Percentiles rank a stretch among this genome's conserved stretches.
Evolutionary conservation across 2,888 invertebrate genomes (phyloP).

Genomic region (Artemia sp.): DNA sequence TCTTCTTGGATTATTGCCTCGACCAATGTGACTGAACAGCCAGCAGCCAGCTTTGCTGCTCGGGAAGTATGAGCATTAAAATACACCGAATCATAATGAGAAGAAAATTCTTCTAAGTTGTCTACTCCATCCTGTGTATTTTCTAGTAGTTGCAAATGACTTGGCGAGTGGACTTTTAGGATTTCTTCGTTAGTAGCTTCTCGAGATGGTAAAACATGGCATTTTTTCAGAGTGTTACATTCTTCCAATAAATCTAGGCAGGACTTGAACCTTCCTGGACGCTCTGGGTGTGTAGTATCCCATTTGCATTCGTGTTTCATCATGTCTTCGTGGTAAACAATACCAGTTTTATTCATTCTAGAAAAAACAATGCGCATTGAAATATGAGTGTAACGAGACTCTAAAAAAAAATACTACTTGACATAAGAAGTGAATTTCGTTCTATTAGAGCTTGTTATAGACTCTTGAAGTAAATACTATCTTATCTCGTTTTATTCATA

Average conservation of each 20-base stretch:
- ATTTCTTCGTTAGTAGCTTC: slow-evolving; percentile 47
- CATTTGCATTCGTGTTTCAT: not conserved
- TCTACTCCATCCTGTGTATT: not conserved
- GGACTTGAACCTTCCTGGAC: not conserved
- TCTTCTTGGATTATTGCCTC: slow-evolving; percentile 19
- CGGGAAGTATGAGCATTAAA: slow-evolving; percentile 19
- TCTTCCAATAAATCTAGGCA: not conserved
- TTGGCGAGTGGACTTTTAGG: slow-evolving; percentile 44
- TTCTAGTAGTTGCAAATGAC: slow-evolving; percentile 25
- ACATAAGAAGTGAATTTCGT: no score
- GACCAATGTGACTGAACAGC: slow-evolving; percentile 19
- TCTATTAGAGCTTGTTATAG: no score
- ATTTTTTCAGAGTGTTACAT: not conserved
- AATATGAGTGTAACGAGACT: no score
- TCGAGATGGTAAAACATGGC: slow-evolving; percentile 29
- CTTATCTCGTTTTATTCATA: no score
- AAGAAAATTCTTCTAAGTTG: not conserved
- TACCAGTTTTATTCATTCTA: not conserved
- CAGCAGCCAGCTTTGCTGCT: slow-evolving; percentile 20
- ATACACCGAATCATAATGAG: slow-evolving; percentile 22
- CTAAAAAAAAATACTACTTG: no score
- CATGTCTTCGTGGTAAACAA: not conserved
- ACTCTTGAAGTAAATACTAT: no score
- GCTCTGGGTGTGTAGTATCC: not conserved
- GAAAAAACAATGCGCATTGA: not conserved